A percentile compares a stretch with the other conserved stretches of the same genome.
phyloP scores from a whole-genome alignment of 1,140 invertebrate genomes.

The Apis dorsata region DNA sequence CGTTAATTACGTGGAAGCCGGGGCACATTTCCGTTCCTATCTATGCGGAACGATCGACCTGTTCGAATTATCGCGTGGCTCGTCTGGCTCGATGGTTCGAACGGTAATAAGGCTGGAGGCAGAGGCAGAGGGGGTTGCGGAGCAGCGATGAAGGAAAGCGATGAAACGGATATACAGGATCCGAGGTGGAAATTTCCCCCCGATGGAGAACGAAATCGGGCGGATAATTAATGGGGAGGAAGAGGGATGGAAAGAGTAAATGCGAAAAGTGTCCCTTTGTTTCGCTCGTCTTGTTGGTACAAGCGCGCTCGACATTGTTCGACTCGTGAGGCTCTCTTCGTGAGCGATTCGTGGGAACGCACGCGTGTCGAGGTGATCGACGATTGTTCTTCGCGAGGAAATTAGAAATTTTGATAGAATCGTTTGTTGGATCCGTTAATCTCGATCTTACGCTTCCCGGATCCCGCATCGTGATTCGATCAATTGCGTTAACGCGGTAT shows the following conservation, averaged over 20 bases:
- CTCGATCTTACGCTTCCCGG: no score
- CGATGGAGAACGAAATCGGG: no score
- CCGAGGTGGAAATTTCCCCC: neutral
- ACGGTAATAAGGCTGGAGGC: neutral
- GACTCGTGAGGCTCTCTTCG: neutral
- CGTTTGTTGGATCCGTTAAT: neutral
- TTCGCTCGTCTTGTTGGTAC: slow-evolving; percentile 14
- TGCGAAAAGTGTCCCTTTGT: slow-evolving; percentile 30
- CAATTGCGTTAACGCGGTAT: neutral
- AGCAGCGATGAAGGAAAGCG: neutral
- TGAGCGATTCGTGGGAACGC: neutral
- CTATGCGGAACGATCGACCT: slow-evolving; percentile 21
- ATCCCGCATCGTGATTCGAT: neutral
- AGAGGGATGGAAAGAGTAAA: neutral
- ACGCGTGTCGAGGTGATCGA: no score
- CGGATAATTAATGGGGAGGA: neutral
- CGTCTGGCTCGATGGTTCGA: neutral
- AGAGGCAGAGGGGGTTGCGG: no score
- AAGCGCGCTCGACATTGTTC: slow-evolving; percentile 49
- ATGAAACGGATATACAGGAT: neutral
- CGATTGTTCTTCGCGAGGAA: no score
- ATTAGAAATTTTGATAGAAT: no score
- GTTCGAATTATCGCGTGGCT: slow-evolving; percentile 13
- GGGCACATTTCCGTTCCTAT: slow-evolving; percentile 1
- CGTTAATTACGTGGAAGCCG: neutral